phyloP scores from a whole-genome alignment of 2,888 invertebrate species.

The Troides helena region DNA sequence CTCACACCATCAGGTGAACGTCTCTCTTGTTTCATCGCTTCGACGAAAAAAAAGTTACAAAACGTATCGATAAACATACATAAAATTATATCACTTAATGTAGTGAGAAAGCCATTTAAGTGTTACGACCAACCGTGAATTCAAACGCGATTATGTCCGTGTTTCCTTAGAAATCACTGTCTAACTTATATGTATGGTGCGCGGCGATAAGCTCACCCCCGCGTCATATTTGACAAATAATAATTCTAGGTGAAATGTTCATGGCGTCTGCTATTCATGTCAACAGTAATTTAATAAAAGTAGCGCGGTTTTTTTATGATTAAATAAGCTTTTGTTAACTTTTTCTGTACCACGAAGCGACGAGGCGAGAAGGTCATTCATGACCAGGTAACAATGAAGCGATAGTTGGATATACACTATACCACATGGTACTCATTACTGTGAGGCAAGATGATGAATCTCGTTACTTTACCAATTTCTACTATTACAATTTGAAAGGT shows the following conservation, averaged over 20 bases:
- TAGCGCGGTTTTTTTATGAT: neutral
- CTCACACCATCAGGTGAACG: too few species aligned
- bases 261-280: neutral
- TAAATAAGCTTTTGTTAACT: neutral
- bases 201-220: neutral
- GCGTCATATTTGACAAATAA: neutral
- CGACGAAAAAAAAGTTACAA: too few species aligned
- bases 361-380: too few species aligned
- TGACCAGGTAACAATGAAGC: too few species aligned
- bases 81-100: too few species aligned
- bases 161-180: neutral
- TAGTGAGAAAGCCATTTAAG: neutral
- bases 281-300: neutral
- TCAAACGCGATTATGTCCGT: neutral
- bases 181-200: neutral
- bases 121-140: neutral
- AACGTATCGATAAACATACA: too few species aligned
- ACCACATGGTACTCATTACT: too few species aligned
- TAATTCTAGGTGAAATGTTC: neutral
- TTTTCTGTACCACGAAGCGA: neutral
- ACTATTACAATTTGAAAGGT: too few species aligned
- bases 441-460: too few species aligned
- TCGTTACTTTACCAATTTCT: too few species aligned
- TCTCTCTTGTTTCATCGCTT: too few species aligned
- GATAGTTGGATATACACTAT: too few species aligned